phyloP scores from a whole-genome alignment of 35 echinoderm and acorn worm genomes.

The Anneissia japonica region DNA sequence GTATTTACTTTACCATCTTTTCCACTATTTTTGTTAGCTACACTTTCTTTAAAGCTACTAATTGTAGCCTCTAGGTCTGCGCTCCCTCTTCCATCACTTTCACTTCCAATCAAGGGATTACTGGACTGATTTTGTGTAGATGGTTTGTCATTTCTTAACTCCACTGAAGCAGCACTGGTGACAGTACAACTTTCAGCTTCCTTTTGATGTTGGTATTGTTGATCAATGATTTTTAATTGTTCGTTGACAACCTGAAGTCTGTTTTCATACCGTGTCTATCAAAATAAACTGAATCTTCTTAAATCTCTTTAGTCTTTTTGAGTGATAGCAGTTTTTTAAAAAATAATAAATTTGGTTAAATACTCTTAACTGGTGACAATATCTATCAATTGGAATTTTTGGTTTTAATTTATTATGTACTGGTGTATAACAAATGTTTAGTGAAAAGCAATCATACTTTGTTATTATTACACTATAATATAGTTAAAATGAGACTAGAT shows the following conservation, averaged over 20 bases:
- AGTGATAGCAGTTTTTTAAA: too few relatives aligned
- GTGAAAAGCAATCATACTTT: too few relatives aligned
- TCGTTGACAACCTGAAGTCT: background rate
- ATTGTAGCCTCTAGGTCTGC: background rate
- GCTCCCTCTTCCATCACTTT: too few relatives aligned
- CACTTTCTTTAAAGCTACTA: background rate
- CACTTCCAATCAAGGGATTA: background rate
- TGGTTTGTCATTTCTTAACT: background rate
- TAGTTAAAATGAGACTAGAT: too few relatives aligned
- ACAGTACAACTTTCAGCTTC: background rate
- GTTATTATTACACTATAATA: too few relatives aligned
- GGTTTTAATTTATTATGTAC: too few relatives aligned
- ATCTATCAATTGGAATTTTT: too few relatives aligned
- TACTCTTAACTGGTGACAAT: too few relatives aligned
- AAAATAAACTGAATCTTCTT: background rate
- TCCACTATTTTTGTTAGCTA: too few relatives aligned
- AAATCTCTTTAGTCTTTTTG: too few relatives aligned
- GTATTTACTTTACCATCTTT: background rate
- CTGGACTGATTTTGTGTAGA: background rate
- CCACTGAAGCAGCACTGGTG: background rate
- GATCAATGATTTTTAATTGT: background rate
- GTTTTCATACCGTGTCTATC: slow-evolving; percentile 2
- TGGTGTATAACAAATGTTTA: too few relatives aligned
- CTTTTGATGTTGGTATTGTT: background rate
- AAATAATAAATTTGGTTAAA: too few relatives aligned